Percentiles rank a stretch among this genome's conserved stretches.
phyloP scores from a whole-genome alignment of 30 jellyfish, hydroid and myxozoan species.

The Mastigias papua region DNA sequence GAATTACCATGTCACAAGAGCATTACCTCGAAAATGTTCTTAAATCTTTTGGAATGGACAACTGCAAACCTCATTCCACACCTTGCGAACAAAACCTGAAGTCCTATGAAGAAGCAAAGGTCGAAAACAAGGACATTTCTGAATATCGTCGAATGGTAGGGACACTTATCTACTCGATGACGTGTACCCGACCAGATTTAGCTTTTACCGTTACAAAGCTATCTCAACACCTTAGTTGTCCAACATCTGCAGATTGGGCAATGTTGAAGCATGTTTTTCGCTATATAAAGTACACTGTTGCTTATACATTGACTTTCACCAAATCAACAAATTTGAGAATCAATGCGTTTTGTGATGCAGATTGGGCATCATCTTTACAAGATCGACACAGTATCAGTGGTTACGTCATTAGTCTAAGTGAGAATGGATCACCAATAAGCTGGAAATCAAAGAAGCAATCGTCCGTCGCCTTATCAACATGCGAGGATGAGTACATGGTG shows the following conservation, averaged over 20 bases:
- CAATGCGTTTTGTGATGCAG: constrained; percentile 63
- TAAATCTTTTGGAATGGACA: constrained; percentile 15
- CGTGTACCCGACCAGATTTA: constrained; percentile 49
- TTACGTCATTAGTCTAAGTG: constrained; percentile 39
- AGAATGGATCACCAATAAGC: constrained; percentile 22
- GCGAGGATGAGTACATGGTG: constrained; percentile 38
- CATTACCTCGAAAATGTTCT: constrained; percentile 9
- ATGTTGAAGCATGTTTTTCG: constrained; percentile 10
- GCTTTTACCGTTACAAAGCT: constrained; percentile 43
- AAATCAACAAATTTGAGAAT: constrained; percentile 17
- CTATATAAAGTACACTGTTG: constrained; percentile 36
- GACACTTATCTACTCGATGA: constrained; percentile 61
- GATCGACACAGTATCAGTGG: constrained; percentile 71
- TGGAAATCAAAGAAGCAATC: constrained; percentile 41
- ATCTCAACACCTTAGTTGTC: constrained; percentile 35
- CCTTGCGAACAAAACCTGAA: constrained; percentile 45
- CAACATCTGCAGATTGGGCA: constrained; percentile 6
- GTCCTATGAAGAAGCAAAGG: neutral
- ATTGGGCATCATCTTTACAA: constrained; percentile 62
- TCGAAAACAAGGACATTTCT: neutral
- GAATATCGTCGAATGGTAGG: constrained; percentile 43
- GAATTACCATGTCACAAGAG: constrained; percentile 46
- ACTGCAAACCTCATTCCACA: constrained; percentile 60
- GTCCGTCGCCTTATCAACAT: constrained; percentile 28
- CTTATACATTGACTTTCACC: constrained; percentile 14